Evolutionary conservation across 2,888 invertebrate species (phyloP), one percentile per base, ranked within the genome.

Genomic region (Phorcus lineatus): DNA sequence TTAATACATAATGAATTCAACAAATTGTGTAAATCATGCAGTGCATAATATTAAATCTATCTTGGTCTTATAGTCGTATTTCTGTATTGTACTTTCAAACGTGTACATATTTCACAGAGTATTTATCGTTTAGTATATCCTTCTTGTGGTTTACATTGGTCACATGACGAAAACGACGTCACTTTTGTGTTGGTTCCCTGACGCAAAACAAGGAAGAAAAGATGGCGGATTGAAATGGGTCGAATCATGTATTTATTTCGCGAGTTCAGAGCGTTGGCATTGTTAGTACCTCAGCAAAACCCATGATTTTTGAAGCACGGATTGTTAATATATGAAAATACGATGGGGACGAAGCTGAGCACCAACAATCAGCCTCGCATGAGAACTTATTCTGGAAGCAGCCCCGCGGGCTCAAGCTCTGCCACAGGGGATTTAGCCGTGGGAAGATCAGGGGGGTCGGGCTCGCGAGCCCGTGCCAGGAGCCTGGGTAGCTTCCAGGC

Each of bases 291-390:
- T 47, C 7, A 22, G 13, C 24, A n/a, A 24, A 52, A 74, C 22
- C 40, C 52, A 52, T 40, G 47, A 74, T 22, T 52, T 74, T 52
- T 47, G 22, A 74, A 74, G 16, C 19, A 36, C 24, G 47, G 62
- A 47, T 22, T 62, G 53, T 36, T 24, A 22, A 47, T 40, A 47
- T 53, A 40, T 80, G 19, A 22, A 66, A 40, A 11, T 55, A 76
- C 24, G 67, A 92, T 91, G 92, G 92, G 91, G 80, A 87, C 87
- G 62, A 91, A 91, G 86, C 89, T 90, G 83, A 91, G 91, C 86
- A 88, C 91, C 36, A 89, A 87, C 75, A 85, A 81, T 80, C 85
- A 88, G 62, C 88, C 89, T 28, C 88, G 90, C 53, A 86, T 90
- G 83, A 85, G 91, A 84, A 91, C 91, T 28, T 91, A 89, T 83